These are phyloP conservation scores for Dascillus cervinus DNA, from an alignment of 2,888 invertebrate species.

Conservation along the genomic window DNA sequence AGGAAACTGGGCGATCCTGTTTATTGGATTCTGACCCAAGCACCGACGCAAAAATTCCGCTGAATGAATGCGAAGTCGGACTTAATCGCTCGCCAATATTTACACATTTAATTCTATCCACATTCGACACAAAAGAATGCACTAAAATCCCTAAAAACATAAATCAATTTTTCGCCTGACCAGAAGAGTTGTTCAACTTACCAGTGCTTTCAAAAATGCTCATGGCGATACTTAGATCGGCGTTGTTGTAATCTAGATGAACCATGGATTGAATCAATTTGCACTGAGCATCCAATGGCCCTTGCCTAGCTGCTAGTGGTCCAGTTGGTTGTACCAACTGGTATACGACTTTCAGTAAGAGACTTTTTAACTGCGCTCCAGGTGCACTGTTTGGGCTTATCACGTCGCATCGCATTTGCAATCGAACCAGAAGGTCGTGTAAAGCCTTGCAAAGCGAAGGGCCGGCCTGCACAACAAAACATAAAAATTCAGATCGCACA, in stretches of 20 bases:
- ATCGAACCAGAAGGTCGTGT: constrained; percentile 60
- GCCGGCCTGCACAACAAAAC: constrained; percentile 52
- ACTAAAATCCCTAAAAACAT: constrained; percentile 43
- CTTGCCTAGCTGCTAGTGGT: constrained; percentile 54
- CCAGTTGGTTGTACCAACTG: constrained; percentile 62
- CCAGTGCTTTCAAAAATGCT: constrained; percentile 68
- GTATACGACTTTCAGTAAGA: constrained; percentile 62
- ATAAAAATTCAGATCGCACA: not conserved
- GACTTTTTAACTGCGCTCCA: constrained; percentile 53
- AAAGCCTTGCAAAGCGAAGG: constrained; percentile 67
- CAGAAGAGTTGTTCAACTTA: too few species aligned
- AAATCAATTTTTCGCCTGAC: too few species aligned
- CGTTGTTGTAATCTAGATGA: constrained; percentile 57
- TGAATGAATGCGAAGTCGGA: constrained; percentile 51
- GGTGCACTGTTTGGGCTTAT: constrained; percentile 47
- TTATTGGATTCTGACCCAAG: constrained; percentile 55
- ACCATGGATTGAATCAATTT: constrained; percentile 60
- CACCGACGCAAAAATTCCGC: constrained; percentile 69
- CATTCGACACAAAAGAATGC: constrained; percentile 47
- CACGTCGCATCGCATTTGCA: constrained; percentile 59
- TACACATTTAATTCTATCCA: constrained; percentile 49
- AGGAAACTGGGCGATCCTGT: constrained; percentile 59
- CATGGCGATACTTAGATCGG: constrained; percentile 63
- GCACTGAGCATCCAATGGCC: constrained; percentile 69
- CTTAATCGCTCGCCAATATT: constrained; percentile 46